Conservation (phyloP, 1,140 invertebrate genomes). For the Trichonephila clavata region DNA sequence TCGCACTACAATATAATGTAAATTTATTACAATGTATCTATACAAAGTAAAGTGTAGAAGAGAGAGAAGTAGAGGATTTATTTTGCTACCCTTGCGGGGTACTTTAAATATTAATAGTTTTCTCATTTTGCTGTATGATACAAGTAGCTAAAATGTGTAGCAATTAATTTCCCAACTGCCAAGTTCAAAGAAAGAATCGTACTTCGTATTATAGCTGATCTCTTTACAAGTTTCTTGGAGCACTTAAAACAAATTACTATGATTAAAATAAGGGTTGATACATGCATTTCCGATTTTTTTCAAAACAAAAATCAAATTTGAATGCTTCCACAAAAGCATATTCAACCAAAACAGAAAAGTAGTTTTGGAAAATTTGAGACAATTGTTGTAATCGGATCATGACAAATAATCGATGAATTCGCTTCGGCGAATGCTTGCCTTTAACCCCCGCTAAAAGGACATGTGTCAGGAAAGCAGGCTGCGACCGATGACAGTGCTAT, state of each 20-base stretch:
- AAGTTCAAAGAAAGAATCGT: too few species aligned
- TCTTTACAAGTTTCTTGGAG: background rate
- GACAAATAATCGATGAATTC: conserved; percentile 72
- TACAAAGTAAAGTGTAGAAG: too few species aligned
- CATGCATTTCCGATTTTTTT: background rate
- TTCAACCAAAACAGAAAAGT: background rate
- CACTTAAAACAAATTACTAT: background rate
- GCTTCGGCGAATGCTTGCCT: conserved; percentile 44
- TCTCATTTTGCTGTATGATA: too few species aligned
- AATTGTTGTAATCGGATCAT: conserved; percentile 67
- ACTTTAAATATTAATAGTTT: too few species aligned
- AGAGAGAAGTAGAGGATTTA: too few species aligned
- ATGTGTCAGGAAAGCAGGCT: conserved; percentile 68
- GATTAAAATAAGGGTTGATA: background rate
- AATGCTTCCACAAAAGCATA: background rate
- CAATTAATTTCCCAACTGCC: too few species aligned
- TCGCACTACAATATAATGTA: too few species aligned
- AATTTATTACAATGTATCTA: too few species aligned
- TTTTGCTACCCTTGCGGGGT: too few species aligned
- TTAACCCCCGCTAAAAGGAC: conserved; percentile 66
- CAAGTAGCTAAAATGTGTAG: too few species aligned
- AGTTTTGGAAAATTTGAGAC: conserved; percentile 54
- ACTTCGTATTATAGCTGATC: too few species aligned
- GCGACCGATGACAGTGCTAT: conserved; percentile 71
- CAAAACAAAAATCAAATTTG: background rate